These are phyloP conservation scores for Diachasma alloeum DNA, from an alignment of 1,140 invertebrate genomes.

Conservation along the genomic window DNA sequence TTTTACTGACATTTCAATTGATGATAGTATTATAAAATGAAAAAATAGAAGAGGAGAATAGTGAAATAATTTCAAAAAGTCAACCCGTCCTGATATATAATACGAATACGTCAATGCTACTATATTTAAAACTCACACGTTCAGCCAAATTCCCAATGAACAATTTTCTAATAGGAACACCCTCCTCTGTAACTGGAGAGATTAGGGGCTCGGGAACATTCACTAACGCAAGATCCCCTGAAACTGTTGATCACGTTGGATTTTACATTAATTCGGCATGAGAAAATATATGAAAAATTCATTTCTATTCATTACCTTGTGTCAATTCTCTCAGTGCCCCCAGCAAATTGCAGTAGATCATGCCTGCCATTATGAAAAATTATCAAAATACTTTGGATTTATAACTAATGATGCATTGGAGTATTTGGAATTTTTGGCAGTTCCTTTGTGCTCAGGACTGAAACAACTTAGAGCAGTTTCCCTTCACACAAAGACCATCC, in stretches of 20 bases:
- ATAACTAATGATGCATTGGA: not conserved
- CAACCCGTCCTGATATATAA: too few relatives aligned
- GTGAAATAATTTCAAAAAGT: too few relatives aligned
- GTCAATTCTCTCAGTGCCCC: not conserved
- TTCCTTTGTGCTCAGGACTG: not conserved
- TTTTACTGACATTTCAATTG: too few relatives aligned
- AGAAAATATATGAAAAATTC: not conserved
- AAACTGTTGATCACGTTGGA: not conserved
- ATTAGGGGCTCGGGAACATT: not conserved
- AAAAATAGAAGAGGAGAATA: too few relatives aligned
- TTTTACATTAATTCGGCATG: too few relatives aligned
- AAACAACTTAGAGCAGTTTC: not conserved
- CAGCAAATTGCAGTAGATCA: not conserved
- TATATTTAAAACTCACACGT: constrained; percentile 47
- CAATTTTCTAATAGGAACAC: constrained; percentile 56
- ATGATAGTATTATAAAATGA: too few relatives aligned
- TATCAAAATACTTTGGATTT: not conserved
- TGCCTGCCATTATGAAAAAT: not conserved
- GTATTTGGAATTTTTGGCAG: not conserved
- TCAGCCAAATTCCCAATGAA: constrained; percentile 58
- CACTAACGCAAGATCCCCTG: not conserved
- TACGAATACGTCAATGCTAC: not conserved
- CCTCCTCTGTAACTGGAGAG: constrained; percentile 36
- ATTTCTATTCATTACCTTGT: not conserved
- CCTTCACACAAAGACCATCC: not conserved